phyloP scores from a whole-genome alignment of 1,140 invertebrate genomes.

The Meteorus sp. region DNA sequence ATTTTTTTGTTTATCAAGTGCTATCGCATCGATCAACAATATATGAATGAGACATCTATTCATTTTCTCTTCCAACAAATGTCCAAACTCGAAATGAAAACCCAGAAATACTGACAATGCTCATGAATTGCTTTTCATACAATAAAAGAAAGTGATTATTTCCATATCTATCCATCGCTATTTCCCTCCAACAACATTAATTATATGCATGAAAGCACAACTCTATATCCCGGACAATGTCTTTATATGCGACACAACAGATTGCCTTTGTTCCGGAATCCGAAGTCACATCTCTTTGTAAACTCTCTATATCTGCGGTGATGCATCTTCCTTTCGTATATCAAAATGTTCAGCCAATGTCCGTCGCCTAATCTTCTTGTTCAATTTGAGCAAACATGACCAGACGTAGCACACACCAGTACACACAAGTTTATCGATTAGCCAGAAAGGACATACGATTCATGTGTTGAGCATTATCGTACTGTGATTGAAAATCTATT shows the following conservation, averaged over 20 bases:
- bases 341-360: background rate
- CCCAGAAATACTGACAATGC: too few relatives aligned
- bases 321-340: background rate
- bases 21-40: too few relatives aligned
- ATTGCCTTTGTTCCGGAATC: background rate
- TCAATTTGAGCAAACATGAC: background rate
- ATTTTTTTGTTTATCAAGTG: too few relatives aligned
- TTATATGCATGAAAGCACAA: too few relatives aligned
- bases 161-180: too few relatives aligned
- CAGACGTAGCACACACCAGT: background rate
- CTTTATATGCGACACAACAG: background rate
- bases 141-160: too few relatives aligned
- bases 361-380: slow-evolving; percentile 3
- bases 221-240: background rate
- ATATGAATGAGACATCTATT: too few relatives aligned
- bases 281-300: background rate
- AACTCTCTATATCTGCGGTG: background rate
- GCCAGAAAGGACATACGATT: background rate
- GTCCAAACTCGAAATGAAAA: too few relatives aligned
- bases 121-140: too few relatives aligned
- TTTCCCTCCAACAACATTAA: too few relatives aligned
- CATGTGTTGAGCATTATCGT: background rate
- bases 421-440: background rate
- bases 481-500: background rate
- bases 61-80: too few relatives aligned